phyloP scores from a whole-genome alignment of 1,140 invertebrate genomes.

The Papilio xuthus region DNA sequence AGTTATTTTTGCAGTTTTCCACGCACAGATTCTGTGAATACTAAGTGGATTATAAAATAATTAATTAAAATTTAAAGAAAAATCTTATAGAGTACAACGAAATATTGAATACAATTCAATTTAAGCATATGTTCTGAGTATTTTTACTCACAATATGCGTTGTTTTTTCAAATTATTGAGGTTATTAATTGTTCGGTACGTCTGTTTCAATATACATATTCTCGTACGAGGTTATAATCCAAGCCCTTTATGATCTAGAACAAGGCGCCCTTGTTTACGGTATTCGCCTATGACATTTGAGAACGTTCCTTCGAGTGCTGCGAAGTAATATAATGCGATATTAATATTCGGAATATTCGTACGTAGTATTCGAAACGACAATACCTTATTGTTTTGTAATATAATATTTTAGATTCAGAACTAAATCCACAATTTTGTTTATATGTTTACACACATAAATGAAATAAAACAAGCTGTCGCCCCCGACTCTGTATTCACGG shows the following conservation, averaged over 20 bases:
- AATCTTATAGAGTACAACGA: no score
- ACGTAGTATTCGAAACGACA: not conserved
- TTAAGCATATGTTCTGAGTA: no score
- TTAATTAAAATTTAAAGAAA: no score
- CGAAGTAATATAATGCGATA: not conserved
- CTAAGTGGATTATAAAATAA: no score
- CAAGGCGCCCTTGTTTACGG: not conserved
- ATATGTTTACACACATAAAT: no score
- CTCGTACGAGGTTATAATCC: not conserved
- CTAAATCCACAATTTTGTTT: no score
- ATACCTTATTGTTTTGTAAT: not conserved
- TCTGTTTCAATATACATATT: not conserved
- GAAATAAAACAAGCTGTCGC: no score
- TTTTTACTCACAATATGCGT: no score
- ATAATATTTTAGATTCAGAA: not conserved
- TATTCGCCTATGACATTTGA: conserved; percentile 1
- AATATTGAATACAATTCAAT: no score
- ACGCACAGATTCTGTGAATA: no score
- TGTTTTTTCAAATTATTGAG: no score
- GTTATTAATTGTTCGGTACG: not conserved
- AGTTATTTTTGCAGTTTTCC: not conserved
- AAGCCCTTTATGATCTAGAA: not conserved
- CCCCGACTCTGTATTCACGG: no score
- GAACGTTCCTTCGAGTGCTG: not conserved
- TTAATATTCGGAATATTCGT: conserved; percentile 7